Evolutionary conservation across 2,888 invertebrate genomes (phyloP), one percentile per base, ranked within the genome.

Genomic region (Drosophila kanekoi): DNA sequence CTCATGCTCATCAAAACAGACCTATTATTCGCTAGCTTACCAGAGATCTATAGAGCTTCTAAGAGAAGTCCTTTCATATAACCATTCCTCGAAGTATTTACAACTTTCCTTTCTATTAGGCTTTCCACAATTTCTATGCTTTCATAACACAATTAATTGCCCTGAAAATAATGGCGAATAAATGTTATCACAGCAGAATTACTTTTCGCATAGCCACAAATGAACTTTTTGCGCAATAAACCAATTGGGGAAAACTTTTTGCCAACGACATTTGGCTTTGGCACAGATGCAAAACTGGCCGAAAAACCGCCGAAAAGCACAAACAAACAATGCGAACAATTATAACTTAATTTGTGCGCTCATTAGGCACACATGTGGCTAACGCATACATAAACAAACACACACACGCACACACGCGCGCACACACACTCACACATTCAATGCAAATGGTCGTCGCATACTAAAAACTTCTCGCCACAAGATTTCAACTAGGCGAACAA

Each of bases 271-370:
- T 60, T 60, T 64, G 37, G 53, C 51, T 54, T 79, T 67, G 38
- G 49, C 67, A 58, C 83, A 68, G 59, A 81, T 86, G 81, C 67
- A 53, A 71, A 81, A 63, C 54, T 78, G 57, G 28, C 49, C 38
- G 61, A 38, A 72, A 73, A 72, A 64, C 66, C 71, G 56, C 60
- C 38, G 47, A 70, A 64, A 57, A 65, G 68, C 60, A 70, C 71
- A 88, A 83, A 68, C 77, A 86, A 83, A 84, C 89, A 85, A 80
- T 79, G 67, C 71, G 54, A 87, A 73, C 88, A 86, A 89, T 86
- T 88, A 89, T 82, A 89, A 87, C 89, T 85, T 82, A 82, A 89
- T 89, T 87, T 89, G 90, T 87, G 82, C 77, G 80, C 89, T 87
- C 87, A 89, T 87, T 87, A 87, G 89, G 76, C 72, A 69, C 89